Conservation (phyloP, 2,888 invertebrate species). For the Galerucella pusilla region DNA sequence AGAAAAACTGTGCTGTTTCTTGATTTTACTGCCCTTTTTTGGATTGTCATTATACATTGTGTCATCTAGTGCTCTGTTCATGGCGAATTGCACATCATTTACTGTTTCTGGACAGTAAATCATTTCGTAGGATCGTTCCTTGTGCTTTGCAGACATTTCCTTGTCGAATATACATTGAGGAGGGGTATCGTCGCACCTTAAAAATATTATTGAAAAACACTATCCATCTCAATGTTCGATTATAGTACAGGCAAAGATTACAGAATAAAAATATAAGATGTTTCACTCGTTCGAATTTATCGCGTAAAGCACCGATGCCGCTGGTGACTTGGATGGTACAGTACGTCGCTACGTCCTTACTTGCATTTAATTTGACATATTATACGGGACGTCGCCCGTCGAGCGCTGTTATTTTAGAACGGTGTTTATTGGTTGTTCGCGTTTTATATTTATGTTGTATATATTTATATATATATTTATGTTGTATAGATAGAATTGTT, state of each 20-base stretch:
- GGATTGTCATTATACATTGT: conserved; percentile 53
- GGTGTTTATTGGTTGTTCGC: no score
- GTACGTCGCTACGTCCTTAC: no score
- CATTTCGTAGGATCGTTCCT: conserved; percentile 60
- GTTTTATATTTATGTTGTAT: no score
- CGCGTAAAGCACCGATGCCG: no score
- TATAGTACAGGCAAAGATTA: background rate
- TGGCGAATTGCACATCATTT: conserved; percentile 62
- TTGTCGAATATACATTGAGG: conserved; percentile 21
- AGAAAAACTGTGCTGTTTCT: conserved; percentile 59
- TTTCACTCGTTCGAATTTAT: no score
- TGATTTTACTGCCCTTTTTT: conserved; percentile 56
- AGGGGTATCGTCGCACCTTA: conserved; percentile 18
- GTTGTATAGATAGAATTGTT: no score
- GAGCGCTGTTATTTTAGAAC: no score
- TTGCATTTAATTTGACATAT: no score
- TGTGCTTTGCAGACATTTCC: conserved; percentile 17
- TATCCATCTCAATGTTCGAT: background rate
- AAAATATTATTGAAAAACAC: conserved; percentile 1
- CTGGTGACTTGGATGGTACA: no score
- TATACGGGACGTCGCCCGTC: no score
- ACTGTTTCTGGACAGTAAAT: conserved; percentile 62
- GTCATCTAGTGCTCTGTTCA: conserved; percentile 59
- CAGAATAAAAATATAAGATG: no score
- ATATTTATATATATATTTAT: no score